These are phyloP conservation scores for Aleiodes leptofemur DNA, from an alignment of 2,888 invertebrate species.

Conservation along the genomic window DNA sequence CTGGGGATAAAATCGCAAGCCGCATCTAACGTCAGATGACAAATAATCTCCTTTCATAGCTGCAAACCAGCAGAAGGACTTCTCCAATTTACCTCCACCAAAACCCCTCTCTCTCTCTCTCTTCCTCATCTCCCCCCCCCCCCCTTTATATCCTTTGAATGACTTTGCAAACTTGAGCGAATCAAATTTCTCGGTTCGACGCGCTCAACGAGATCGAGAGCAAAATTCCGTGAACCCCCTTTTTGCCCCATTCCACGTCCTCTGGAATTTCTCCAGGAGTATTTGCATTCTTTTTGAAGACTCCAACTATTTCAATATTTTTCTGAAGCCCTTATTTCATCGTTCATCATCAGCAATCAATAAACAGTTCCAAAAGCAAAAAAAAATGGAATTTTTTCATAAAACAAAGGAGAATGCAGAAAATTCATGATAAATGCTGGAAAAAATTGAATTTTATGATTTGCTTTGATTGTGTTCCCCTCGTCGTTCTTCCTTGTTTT, in stretches of 20 bases:
- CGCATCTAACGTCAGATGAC: conserved; percentile 26
- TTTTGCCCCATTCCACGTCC: conserved; percentile 21
- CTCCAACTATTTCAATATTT: conserved; percentile 10
- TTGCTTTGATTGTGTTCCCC: too few relatives aligned
- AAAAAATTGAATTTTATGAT: too few relatives aligned
- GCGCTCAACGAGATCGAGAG: conserved; percentile 19
- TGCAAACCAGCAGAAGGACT: conserved; percentile 12
- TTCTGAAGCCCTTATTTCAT: too few relatives aligned
- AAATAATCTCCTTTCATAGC: conserved; percentile 27
- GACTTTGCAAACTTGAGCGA: conserved; percentile 46
- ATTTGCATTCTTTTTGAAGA: conserved; percentile 16
- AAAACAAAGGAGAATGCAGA: too few relatives aligned
- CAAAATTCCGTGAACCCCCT: conserved; percentile 24
- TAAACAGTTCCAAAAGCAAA: not conserved
- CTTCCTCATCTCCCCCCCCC: too few relatives aligned
- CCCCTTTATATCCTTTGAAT: conserved; percentile 9
- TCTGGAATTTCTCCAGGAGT: conserved; percentile 20
- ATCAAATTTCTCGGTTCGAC: conserved; percentile 47
- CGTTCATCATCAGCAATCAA: not conserved
- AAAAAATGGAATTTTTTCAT: not conserved
- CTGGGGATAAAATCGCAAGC: not conserved
- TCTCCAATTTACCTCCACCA: conserved; percentile 7
- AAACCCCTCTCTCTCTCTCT: not conserved
- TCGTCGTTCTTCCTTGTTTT: too few relatives aligned
- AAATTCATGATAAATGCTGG: too few relatives aligned